phyloP scores from a whole-genome alignment of 2,888 invertebrate genomes.

The Hypercompe scribonia region DNA sequence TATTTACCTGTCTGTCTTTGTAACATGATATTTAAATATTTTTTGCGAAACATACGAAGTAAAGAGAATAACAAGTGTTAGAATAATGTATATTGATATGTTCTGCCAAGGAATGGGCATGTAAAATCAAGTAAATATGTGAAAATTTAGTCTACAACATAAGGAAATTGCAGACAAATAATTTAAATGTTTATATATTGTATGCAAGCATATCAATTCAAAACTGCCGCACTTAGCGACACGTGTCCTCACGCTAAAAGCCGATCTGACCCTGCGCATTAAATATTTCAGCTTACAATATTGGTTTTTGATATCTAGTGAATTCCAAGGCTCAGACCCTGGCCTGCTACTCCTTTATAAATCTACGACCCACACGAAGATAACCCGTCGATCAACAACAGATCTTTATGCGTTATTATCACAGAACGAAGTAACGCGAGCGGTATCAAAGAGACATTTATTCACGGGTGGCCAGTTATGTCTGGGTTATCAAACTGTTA shows the following conservation, averaged over 20 bases:
- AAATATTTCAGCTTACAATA: background rate
- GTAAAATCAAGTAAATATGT: too few species aligned
- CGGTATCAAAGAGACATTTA: constrained; percentile 34
- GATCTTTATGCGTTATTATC: constrained; percentile 16
- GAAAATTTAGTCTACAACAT: too few species aligned
- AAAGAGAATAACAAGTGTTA: too few species aligned
- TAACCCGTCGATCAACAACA: constrained; percentile 10
- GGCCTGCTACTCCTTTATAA: background rate
- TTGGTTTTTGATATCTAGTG: background rate
- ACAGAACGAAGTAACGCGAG: constrained; percentile 30
- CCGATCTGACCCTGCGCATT: too few species aligned
- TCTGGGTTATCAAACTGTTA: constrained; percentile 45
- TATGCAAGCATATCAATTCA: too few species aligned
- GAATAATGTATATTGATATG: too few species aligned
- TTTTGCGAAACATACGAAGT: too few species aligned
- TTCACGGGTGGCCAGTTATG: constrained; percentile 38
- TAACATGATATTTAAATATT: background rate
- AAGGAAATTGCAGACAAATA: too few species aligned
- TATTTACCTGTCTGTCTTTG: background rate
- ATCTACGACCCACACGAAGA: background rate
- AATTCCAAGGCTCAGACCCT: background rate
- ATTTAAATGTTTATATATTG: too few species aligned
- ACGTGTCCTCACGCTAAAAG: too few species aligned
- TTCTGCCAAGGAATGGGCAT: too few species aligned
- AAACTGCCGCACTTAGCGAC: too few species aligned